phyloP scores from a whole-genome alignment of 1,140 invertebrate genomes.

The Drosophila melanogaster region DNA sequence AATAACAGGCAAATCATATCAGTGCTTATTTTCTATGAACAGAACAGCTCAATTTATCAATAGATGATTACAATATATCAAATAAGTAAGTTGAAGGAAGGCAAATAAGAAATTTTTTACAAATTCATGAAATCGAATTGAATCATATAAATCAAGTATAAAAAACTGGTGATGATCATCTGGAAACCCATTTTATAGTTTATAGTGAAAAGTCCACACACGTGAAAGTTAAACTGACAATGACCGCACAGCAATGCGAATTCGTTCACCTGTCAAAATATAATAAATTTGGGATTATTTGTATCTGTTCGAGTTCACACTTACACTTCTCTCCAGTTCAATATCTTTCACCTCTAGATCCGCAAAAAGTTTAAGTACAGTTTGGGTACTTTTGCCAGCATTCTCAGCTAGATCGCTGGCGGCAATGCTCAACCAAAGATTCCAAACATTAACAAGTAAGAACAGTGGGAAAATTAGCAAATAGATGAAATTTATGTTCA shows the following conservation, averaged over 20 bases:
- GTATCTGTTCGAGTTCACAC: too few species aligned
- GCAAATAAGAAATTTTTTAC: background rate
- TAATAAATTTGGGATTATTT: too few species aligned
- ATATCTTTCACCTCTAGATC: background rate
- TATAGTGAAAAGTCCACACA: conserved; percentile 49
- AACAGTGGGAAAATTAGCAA: too few species aligned
- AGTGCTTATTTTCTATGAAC: too few species aligned
- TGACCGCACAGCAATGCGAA: conserved; percentile 45
- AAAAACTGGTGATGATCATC: conserved; percentile 26
- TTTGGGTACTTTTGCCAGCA: background rate
- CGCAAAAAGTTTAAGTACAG: background rate
- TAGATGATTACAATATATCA: too few species aligned
- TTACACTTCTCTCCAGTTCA: background rate
- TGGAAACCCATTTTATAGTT: conserved; percentile 50
- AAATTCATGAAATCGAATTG: conserved; percentile 40
- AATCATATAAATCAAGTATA: conserved; percentile 36
- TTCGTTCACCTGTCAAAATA: conserved; percentile 37
- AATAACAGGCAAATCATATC: too few species aligned
- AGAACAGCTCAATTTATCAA: too few species aligned
- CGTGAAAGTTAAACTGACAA: conserved; percentile 23
- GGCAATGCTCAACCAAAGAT: background rate
- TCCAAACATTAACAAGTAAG: too few species aligned
- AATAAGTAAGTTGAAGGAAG: too few species aligned
- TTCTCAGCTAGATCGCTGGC: background rate
- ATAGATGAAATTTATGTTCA: too few species aligned